Percentiles rank a stretch among this genome's conserved stretches.
These are phyloP conservation scores for Perca fluviatilis DNA, from an alignment of 2,113 vertebrate genomes.

Conservation along the genomic window DNA sequence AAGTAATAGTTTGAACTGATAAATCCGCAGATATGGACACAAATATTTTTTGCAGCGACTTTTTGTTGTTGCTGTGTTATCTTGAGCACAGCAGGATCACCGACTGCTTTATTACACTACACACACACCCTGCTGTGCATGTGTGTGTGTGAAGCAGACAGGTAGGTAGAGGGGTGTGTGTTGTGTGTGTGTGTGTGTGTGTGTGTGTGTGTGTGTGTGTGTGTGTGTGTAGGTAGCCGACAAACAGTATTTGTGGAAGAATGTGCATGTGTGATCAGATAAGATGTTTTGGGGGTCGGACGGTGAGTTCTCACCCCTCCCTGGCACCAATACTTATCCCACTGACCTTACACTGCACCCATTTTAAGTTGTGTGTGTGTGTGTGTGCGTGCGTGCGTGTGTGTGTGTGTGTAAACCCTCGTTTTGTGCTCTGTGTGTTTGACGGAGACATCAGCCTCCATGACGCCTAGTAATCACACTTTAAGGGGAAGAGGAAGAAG, in stretches of 20 bases:
- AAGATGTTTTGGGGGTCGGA: conserved; percentile 33
- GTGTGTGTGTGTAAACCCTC: not conserved
- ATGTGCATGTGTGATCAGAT: conserved; percentile 53
- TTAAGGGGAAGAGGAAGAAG: not conserved
- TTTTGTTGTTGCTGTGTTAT: conserved; percentile 39
- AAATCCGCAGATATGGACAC: conserved; percentile 54
- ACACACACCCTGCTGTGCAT: not conserved
- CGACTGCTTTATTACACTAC: not conserved
- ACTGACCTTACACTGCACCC: conserved; percentile 60
- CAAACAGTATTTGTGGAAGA: not conserved
- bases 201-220: not conserved
- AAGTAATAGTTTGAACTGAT: conserved; percentile 54
- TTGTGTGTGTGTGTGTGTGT: conserved; percentile 1
- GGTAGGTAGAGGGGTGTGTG: too few relatives aligned
- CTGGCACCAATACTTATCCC: conserved; percentile 57
- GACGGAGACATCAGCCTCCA: conserved; percentile 23
- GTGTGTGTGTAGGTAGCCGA: not conserved
- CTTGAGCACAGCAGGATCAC: conserved; percentile 25
- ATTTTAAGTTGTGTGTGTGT: not conserved
- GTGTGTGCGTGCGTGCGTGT: conserved; percentile 7
- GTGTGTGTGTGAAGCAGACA: not conserved
- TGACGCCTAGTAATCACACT: conserved; percentile 6
- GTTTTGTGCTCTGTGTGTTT: not conserved
- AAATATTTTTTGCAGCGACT: not conserved
- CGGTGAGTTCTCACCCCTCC: conserved; percentile 30